Percentiles rank a stretch among this genome's conserved stretches.
Conservation (phyloP, 2,888 invertebrate species). For the Acronicta psi region DNA sequence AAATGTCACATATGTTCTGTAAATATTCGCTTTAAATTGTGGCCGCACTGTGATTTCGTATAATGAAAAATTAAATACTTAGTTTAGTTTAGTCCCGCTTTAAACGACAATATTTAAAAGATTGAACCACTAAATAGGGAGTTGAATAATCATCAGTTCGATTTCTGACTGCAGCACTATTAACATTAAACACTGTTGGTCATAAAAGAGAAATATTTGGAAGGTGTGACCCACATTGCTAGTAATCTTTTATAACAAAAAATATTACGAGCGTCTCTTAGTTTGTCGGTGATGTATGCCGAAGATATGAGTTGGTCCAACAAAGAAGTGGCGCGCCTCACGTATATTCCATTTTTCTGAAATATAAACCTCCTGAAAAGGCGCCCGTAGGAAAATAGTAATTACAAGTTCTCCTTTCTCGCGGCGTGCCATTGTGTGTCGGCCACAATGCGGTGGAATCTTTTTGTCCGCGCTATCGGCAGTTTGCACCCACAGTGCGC, state of each 20-base stretch:
- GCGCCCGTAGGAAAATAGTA: conserved; percentile 86
- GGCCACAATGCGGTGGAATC: conserved; percentile 85
- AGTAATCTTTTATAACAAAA: not conserved
- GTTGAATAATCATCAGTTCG: not conserved
- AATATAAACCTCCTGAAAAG: conserved; percentile 84
- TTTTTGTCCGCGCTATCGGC: conserved; percentile 87
- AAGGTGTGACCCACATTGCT: not conserved
- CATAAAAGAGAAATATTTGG: not conserved
- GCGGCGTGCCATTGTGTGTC: conserved; percentile 78
- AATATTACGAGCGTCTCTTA: conserved; percentile 18
- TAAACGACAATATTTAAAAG: not conserved
- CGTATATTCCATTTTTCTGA: conserved; percentile 82
- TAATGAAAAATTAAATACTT: too few species aligned
- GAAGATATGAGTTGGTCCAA: conserved; percentile 71
- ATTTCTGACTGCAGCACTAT: too few species aligned
- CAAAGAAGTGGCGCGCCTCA: conserved; percentile 65
- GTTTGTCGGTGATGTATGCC: conserved; percentile 56
- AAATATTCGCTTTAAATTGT: conserved; percentile 35
- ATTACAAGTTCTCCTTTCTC: conserved; percentile 85
- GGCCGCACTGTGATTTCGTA: too few species aligned
- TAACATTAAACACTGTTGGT: too few species aligned
- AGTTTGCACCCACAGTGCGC: conserved; percentile 83
- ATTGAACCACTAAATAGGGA: not conserved
- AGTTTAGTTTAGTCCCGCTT: too few species aligned
- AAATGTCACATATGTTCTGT: conserved; percentile 55